phyloP scores from a whole-genome alignment of 2,797 vertebrate species.

The Cuniculus paca region DNA sequence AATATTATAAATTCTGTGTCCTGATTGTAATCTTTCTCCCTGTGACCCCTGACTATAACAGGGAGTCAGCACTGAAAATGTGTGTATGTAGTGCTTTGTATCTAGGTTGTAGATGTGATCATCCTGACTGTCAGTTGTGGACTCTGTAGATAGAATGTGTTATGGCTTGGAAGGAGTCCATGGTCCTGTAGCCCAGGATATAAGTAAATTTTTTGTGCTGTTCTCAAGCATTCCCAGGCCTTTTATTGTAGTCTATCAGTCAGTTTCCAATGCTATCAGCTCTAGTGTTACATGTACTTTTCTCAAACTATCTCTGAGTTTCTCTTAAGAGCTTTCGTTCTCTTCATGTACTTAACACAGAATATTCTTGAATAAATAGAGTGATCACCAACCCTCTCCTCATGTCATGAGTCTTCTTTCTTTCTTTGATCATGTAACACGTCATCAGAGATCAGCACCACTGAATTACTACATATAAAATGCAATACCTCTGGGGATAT shows the following conservation, averaged over 20 bases:
- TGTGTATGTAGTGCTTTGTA: background rate
- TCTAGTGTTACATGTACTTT: background rate
- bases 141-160: background rate
- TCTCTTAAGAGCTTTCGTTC: background rate
- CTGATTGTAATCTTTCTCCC: too few species aligned
- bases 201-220: background rate
- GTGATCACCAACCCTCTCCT: background rate
- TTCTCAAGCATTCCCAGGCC: background rate
- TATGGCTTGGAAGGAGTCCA: background rate
- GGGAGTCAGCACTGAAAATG: background rate
- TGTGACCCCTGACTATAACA: too few species aligned
- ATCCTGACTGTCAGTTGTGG: too few species aligned
- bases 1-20: too few species aligned
- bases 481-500: background rate
- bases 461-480: too few species aligned
- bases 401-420: background rate
- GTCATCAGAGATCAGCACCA: background rate
- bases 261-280: background rate
- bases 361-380: background rate
- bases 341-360: background rate
- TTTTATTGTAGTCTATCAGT: background rate
- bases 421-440: background rate
- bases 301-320: background rate
- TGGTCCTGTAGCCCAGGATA: too few species aligned
- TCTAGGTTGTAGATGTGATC: background rate